Conservation (phyloP, 2,113 vertebrate species). For the Alces alces region DNA sequence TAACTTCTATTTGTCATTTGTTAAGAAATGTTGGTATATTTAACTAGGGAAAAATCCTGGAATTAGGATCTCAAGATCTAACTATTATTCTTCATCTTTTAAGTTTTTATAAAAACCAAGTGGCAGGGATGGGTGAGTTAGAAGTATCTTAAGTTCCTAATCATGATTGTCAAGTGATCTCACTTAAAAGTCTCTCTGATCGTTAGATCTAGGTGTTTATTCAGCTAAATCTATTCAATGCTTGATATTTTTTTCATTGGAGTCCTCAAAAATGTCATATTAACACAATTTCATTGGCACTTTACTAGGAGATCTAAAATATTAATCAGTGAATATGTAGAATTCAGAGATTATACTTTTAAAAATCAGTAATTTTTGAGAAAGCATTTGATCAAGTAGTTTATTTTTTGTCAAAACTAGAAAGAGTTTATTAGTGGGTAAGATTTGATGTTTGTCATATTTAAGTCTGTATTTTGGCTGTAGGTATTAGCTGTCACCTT, state of each 20-base stretch:
- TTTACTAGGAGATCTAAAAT: background rate
- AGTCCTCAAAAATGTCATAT: background rate
- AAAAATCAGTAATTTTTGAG: background rate
- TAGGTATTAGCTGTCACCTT: background rate
- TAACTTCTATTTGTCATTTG: background rate
- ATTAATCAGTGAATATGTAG: background rate
- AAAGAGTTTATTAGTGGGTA: background rate
- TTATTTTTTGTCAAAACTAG: background rate
- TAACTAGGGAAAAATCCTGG: background rate
- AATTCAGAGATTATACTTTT: background rate
- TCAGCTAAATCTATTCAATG: background rate
- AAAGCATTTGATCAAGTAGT: background rate
- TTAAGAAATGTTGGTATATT: background rate
- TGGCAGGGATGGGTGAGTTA: background rate
- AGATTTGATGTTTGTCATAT: background rate
- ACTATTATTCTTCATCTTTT: background rate
- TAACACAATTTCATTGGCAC: background rate
- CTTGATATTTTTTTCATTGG: background rate
- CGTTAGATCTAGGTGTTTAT: background rate
- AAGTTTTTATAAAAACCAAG: background rate
- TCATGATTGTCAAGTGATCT: background rate
- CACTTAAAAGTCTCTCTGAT: background rate
- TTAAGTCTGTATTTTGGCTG: background rate
- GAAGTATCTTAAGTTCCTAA: background rate
- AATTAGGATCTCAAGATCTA: background rate